Percentiles rank a stretch among this genome's conserved stretches.
phyloP scores from a whole-genome alignment of 92 coral and sea anemone genomes.

The Paragorgia papillata region DNA sequence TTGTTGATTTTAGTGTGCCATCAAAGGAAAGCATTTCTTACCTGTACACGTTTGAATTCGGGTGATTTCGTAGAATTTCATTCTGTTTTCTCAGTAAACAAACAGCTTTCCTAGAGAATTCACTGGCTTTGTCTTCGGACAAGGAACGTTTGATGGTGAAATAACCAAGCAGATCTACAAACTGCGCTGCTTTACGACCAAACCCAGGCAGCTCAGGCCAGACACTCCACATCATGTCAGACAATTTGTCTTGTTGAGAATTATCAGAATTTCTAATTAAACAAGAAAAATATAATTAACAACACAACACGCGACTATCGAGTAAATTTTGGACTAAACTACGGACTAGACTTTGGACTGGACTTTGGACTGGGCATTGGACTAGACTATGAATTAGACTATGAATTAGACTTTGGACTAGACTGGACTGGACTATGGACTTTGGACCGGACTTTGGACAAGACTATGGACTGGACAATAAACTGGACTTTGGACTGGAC shows the following conservation, averaged over 20 bases:
- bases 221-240: conserved; percentile 94
- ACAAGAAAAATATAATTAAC: background rate
- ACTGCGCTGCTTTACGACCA: conserved; percentile 97
- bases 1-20: too few species aligned
- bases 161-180: conserved; percentile 94
- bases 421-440: too few species aligned
- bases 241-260: conserved; percentile 76
- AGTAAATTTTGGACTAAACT: too few species aligned
- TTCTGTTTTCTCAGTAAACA: conserved; percentile 83
- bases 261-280: conserved; percentile 72
- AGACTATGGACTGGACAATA: too few species aligned
- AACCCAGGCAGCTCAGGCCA: conserved; percentile 98
- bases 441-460: too few species aligned
- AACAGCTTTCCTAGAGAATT: conserved; percentile 89
- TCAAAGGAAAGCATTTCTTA: too few species aligned
- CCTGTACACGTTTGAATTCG: conserved; percentile 98
- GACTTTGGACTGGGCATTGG: too few species aligned
- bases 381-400: too few species aligned
- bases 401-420: too few species aligned
- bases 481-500: too few species aligned
- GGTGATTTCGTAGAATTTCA: conserved; percentile 88
- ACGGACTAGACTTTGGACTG: too few species aligned
- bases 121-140: conserved; percentile 77
- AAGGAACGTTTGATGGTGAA: conserved; percentile 91
- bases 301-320: background rate